phyloP scores from a whole-genome alignment of 30 jellyfish, hydroid and myxozoan genomes.

The Hydractinia echinata region DNA sequence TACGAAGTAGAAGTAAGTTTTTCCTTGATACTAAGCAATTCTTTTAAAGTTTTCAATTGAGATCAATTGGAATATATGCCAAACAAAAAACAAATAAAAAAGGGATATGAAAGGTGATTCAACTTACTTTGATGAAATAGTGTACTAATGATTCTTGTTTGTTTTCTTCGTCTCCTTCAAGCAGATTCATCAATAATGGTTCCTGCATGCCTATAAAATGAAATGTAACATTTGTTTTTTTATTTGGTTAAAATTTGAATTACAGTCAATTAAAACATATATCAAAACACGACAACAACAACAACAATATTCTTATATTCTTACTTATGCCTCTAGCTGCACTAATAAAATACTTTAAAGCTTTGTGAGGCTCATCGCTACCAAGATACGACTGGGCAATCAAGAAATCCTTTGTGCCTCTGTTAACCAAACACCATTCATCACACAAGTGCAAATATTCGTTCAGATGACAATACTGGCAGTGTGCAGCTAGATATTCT shows the following conservation, averaged over 20 bases:
- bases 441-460: slow-evolving; percentile 58
- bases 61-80: too few relatives aligned
- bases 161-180: slow-evolving; percentile 21
- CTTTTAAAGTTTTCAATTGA: too few relatives aligned
- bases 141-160: slow-evolving; percentile 33
- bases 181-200: slow-evolving; percentile 25
- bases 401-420: slow-evolving; percentile 67
- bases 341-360: slow-evolving; percentile 58
- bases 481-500: slow-evolving; percentile 71
- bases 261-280: neutral
- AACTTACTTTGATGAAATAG: slow-evolving; percentile 35
- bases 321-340: slow-evolving; percentile 68
- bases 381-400: slow-evolving; percentile 76
- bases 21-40: too few relatives aligned
- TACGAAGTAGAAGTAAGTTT: too few relatives aligned
- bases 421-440: slow-evolving; percentile 55
- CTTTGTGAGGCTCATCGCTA: slow-evolving; percentile 62
- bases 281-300: neutral
- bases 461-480: slow-evolving; percentile 49
- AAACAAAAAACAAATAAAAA: too few relatives aligned
- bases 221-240: neutral
- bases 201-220: slow-evolving; percentile 24
- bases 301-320: neutral
- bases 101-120: too few relatives aligned
- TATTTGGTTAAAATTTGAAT: neutral